A percentile compares a stretch with the other conserved stretches of the same genome.
Conservation (phyloP, 2,797 vertebrate species). For the Peromyscus aztecus region DNA sequence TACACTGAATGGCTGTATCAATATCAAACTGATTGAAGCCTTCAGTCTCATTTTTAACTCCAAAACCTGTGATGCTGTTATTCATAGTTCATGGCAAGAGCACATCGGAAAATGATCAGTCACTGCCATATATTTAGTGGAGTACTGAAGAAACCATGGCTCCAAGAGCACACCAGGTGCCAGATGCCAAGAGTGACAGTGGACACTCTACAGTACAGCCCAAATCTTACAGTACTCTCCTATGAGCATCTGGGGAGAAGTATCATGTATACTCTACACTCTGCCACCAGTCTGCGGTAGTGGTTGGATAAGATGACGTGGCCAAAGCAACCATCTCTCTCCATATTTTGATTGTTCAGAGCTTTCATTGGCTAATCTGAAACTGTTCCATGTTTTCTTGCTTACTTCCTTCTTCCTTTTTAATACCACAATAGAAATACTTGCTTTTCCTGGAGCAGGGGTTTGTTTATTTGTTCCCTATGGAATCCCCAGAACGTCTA, state of each 20-base stretch:
- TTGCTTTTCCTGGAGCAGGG: neutral
- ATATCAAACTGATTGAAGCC: neutral
- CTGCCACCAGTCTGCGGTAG: accelerated
- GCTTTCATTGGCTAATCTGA: neutral
- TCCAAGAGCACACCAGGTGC: no score
- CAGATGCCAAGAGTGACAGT: neutral
- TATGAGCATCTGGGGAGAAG: neutral
- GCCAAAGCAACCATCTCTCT: neutral
- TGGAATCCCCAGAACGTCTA: neutral
- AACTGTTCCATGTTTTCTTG: neutral
- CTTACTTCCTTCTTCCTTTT: neutral
- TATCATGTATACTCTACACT: neutral
- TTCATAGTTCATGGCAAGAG: neutral
- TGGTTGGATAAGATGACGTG: neutral
- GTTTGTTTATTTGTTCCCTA: neutral
- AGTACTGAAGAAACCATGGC: accelerated
- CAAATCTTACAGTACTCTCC: neutral
- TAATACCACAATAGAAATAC: neutral
- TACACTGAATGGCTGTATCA: neutral
- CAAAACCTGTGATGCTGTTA: neutral
- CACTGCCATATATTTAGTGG: neutral
- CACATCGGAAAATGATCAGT: neutral
- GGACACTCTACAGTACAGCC: accelerated
- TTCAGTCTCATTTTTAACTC: neutral
- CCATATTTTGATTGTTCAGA: neutral